Conservation (phyloP, 2,888 invertebrate species). For the Apamea anceps region DNA sequence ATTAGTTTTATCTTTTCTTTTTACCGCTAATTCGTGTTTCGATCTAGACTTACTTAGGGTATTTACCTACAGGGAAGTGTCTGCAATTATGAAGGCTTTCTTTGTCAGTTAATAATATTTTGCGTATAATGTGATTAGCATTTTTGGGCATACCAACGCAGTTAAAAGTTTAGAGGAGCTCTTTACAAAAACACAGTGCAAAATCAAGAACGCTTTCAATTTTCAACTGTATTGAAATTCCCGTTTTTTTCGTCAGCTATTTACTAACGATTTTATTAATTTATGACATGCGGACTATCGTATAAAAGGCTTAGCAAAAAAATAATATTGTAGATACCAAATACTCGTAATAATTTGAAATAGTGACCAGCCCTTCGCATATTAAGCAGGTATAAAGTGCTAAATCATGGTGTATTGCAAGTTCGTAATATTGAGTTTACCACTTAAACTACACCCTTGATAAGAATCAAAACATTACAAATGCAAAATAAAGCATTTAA, state of each 20-base stretch:
- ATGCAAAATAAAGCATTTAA: slow-evolving; percentile 23
- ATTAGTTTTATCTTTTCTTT: slow-evolving; percentile 36
- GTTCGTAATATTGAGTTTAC: slow-evolving; percentile 1
- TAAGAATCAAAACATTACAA: slow-evolving; percentile 11
- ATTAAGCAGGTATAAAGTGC: slow-evolving; percentile 14
- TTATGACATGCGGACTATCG: neutral
- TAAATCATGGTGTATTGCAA: slow-evolving; percentile 18
- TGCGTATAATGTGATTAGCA: neutral
- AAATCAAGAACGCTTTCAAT: slow-evolving; percentile 15
- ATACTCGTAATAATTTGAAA: neutral
- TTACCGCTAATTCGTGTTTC: slow-evolving; percentile 28
- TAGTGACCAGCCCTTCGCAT: neutral
- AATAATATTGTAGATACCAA: neutral
- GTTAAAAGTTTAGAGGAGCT: slow-evolving; percentile 4
- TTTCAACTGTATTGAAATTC: neutral
- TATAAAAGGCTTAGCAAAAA: neutral
- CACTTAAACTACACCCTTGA: neutral
- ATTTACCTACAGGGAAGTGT: slow-evolving; percentile 1
- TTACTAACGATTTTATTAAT: neutral
- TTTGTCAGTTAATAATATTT: slow-evolving; percentile 16
- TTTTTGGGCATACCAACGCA: neutral
- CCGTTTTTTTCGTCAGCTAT: neutral
- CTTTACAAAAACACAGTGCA: slow-evolving; percentile 4
- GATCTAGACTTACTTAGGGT: slow-evolving; percentile 13
- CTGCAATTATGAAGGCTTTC: slow-evolving; percentile 6